phyloP scores from a whole-genome alignment of 2,888 invertebrate species.

The Himalopsyche anomala region DNA sequence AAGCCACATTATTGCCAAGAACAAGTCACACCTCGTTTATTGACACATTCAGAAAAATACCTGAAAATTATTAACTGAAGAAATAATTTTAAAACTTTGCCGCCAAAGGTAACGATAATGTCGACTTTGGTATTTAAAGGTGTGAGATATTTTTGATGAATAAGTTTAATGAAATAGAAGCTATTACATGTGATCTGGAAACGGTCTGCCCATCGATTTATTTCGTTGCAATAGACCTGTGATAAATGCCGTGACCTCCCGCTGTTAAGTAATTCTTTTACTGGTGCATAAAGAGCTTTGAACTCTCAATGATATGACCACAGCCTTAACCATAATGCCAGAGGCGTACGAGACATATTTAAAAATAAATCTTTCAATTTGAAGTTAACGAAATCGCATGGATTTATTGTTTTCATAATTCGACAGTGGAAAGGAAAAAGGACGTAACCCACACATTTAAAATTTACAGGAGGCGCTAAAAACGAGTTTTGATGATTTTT shows the following conservation, averaged over 20 bases:
- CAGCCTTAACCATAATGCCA: neutral
- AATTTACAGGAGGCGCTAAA: no score
- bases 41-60: no score
- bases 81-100: no score
- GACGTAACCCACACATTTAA: no score
- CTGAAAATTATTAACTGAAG: no score
- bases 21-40: no score
- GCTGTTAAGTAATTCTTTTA: slow-evolving; percentile 41
- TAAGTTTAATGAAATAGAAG: neutral
- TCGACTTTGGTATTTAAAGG: neutral
- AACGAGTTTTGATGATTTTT: no score
- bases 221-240: slow-evolving; percentile 43
- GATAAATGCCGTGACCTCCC: slow-evolving; percentile 54
- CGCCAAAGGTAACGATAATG: no score
- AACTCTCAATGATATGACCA: slow-evolving; percentile 30
- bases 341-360: neutral
- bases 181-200: neutral
- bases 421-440: no score
- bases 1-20: no score
- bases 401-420: no score
- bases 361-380: neutral
- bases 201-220: slow-evolving; percentile 43
- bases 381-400: no score
- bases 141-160: slow-evolving; percentile 17
- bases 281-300: slow-evolving; percentile 26